A percentile compares a stretch with the other conserved stretches of the same genome.
Evolutionary conservation across 2,797 vertebrate species (phyloP).

Genomic region (Poliocrania exsul): DNA sequence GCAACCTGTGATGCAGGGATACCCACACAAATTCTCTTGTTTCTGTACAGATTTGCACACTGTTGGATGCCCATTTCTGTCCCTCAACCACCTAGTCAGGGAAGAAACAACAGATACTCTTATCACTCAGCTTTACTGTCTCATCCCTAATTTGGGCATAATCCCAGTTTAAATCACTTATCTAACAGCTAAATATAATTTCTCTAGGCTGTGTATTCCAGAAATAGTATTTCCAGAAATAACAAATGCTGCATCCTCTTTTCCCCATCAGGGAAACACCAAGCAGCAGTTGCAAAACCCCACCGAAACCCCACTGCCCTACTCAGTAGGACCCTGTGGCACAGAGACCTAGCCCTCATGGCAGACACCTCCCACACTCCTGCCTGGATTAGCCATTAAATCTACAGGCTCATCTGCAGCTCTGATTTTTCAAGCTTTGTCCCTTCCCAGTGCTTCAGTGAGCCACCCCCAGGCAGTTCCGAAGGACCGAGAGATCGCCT

Average conservation of each 20-base stretch:
- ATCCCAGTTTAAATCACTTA: conserved; percentile 59
- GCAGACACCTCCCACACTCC: background rate
- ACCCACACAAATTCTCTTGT: background rate
- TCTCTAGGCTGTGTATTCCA: conserved; percentile 22
- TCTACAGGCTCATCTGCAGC: background rate
- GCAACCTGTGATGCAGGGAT: rapidly evolving
- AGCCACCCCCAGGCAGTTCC: background rate
- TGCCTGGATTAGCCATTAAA: background rate
- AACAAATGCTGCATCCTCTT: background rate
- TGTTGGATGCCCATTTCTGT: background rate
- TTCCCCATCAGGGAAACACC: background rate
- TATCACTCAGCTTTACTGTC: conserved; percentile 36
- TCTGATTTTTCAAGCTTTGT: background rate
- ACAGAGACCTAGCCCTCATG: background rate
- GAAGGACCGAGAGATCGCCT: background rate
- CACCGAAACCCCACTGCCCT: background rate
- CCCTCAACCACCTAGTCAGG: background rate
- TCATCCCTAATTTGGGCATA: conserved; percentile 52
- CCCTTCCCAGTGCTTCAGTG: background rate
- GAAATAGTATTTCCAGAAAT: conserved; percentile 57
- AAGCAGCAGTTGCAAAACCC: background rate
- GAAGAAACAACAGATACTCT: conserved; percentile 32
- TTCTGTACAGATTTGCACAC: background rate
- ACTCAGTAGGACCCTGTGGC: background rate
- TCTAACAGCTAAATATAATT: conserved; percentile 53